Evolutionary conservation across 2,797 vertebrate genomes (phyloP), one percentile per base, ranked within the genome.

Genomic region (Tadarida brasiliensis): DNA sequence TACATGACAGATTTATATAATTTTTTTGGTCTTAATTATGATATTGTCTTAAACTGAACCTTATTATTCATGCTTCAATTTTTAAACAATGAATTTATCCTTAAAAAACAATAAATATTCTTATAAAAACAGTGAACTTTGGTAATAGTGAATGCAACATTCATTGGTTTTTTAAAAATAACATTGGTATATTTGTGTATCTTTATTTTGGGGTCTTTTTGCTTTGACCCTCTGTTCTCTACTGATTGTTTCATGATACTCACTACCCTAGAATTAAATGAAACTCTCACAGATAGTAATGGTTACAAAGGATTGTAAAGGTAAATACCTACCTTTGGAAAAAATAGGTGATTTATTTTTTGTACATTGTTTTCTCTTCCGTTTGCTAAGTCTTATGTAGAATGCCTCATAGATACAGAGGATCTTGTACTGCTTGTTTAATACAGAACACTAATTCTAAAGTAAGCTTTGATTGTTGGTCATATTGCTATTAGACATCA

Each of bases 131-230:
- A 83, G 12, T 81, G 11, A 39, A 81, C 49, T 59, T 82, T n/a
- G 30, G 14, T 83, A 54, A 68, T n/a, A 82, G 76, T 39, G 26
- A 81, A 81, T 81, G 19, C 8, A 87, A 39, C 6, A 30, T 30
- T 76, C 17, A 56, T 19, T 71, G 20, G 8, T 70, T 90, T 93
- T 78, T 74, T 26, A 91, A 81, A 87, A 59, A 44, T 81, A 91
- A 61, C 35, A 39, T 51, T 1, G 59, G 3, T 35, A 6, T 83
- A 26, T 83, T 78, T 87, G 33, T 74, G 24, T 39, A n/a, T 9
- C 2, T 82, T 11, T 90, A 78, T 70, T 70, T 84, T n/a, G 17
- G 54, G 51, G 7, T 84, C 44, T 78, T 6, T 85, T 14, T 56
- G 77, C 28, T 84, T 91, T 84, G 16, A 84, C 65, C 20, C 30